phyloP scores from a whole-genome alignment of 2,113 vertebrate species.

The Melanotaenia duboulayi region DNA sequence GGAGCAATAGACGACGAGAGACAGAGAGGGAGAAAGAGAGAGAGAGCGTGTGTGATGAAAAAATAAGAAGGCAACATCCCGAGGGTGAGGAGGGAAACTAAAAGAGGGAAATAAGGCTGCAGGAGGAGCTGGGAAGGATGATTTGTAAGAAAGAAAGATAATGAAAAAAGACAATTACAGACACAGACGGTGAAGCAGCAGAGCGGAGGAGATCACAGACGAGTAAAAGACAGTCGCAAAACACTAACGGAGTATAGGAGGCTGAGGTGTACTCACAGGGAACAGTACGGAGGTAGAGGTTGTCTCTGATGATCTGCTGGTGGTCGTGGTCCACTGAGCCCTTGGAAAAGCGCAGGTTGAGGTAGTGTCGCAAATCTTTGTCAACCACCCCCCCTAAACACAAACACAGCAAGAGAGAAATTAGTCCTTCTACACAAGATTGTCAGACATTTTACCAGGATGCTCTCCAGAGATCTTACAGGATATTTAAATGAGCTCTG shows the following conservation, averaged over 20 bases:
- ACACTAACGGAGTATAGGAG: constrained; percentile 13
- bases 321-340: constrained; percentile 99
- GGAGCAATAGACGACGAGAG: constrained; percentile 55
- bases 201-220: constrained; percentile 27
- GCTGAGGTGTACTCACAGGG: constrained; percentile 89
- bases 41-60: constrained; percentile 25
- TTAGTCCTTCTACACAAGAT: constrained; percentile 12
- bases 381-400: constrained; percentile 94
- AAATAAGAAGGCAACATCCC: constrained; percentile 44
- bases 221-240: constrained; percentile 9
- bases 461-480: background rate
- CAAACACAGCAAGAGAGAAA: constrained; percentile 25
- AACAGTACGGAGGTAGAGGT: constrained; percentile 99
- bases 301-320: constrained; percentile 99
- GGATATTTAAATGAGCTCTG: background rate
- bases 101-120: constrained; percentile 23
- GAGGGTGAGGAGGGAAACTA: constrained; percentile 33
- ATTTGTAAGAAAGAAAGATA: constrained; percentile 17
- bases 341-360: constrained; percentile 99
- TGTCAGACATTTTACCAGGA: background rate
- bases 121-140: constrained; percentile 3
- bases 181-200: constrained; percentile 5
- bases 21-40: constrained; percentile 30
- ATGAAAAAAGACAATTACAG: constrained; percentile 26
- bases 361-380: constrained; percentile 99